phyloP scores from a whole-genome alignment of 2,113 vertebrate genomes.

The Conger conger region DNA sequence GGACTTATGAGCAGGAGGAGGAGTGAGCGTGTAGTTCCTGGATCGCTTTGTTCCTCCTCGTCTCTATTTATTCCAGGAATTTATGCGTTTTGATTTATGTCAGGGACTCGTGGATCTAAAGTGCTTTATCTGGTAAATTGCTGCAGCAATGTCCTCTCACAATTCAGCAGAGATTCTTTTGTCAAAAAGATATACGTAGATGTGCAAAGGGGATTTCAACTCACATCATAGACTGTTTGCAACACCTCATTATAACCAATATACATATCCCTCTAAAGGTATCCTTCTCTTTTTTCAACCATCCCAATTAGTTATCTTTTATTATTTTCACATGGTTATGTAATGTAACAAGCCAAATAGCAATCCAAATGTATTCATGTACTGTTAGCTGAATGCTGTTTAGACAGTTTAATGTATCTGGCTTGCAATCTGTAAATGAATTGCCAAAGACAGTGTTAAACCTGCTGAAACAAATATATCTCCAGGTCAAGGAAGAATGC shows the following conservation, averaged over 20 bases:
- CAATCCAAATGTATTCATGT: conserved; percentile 18
- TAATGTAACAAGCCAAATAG: not conserved
- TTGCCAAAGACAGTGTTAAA: conserved; percentile 27
- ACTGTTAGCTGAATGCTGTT: conserved; percentile 18
- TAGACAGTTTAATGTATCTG: conserved; percentile 25
- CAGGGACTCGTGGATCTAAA: conserved; percentile 31
- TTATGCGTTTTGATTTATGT: conserved; percentile 52
- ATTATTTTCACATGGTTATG: not conserved
- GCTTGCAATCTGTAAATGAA: conserved; percentile 34
- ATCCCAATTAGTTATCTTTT: not conserved
- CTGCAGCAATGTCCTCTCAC: conserved; percentile 29
- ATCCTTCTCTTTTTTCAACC: not conserved
- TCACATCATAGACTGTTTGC: not conserved
- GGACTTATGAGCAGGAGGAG: not conserved
- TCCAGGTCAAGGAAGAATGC: conserved; percentile 21
- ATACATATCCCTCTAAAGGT: not conserved
- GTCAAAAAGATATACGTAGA: conserved; percentile 4
- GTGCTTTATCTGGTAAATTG: conserved; percentile 39
- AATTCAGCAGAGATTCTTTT: conserved; percentile 11
- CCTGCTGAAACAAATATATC: conserved; percentile 31
- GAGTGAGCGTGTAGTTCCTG: conserved; percentile 27
- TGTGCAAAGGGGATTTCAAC: conserved; percentile 25
- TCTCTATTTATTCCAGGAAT: conserved; percentile 48
- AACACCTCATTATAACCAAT: not conserved
- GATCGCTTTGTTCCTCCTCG: conserved; percentile 47